Percentiles rank a stretch among this genome's conserved stretches.
phyloP scores from a whole-genome alignment of 2,797 vertebrate species.

The Coregonus suidteri region DNA sequence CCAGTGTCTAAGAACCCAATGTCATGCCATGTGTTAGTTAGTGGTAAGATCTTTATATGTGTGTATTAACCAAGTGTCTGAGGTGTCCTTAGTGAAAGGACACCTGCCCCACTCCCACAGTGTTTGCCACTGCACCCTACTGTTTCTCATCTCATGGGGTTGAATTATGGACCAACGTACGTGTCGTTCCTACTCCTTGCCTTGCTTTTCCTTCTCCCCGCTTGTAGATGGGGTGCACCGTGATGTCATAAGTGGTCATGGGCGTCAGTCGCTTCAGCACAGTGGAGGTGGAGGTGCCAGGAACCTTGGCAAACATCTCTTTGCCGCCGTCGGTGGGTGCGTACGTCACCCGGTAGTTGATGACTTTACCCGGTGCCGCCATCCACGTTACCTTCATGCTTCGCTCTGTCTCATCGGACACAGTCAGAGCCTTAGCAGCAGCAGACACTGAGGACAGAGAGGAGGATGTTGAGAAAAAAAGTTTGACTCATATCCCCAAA shows the following conservation, averaged over 20 bases:
- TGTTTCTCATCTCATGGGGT: constrained; percentile 67
- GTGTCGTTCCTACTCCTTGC: constrained; percentile 96
- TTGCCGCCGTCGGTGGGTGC: constrained; percentile 75
- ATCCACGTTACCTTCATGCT: constrained; percentile 87
- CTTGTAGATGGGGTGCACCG: constrained; percentile 87
- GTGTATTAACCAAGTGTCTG: too few relatives aligned
- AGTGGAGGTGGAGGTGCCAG: constrained; percentile 59
- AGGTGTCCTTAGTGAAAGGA: too few relatives aligned
- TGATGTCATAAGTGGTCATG: constrained; percentile 84
- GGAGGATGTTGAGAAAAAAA: background rate
- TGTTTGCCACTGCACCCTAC: constrained; percentile 26
- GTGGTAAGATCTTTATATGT: constrained; percentile 20
- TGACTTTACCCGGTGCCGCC: constrained; percentile 85
- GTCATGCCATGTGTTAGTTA: constrained; percentile 49
- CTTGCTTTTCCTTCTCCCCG: constrained; percentile 91
- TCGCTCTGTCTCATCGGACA: constrained; percentile 87
- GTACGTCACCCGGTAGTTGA: constrained; percentile 85
- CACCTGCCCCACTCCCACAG: constrained; percentile 17
- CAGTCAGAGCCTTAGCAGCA: constrained; percentile 74
- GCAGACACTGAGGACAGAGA: constrained; percentile 76
- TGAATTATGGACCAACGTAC: constrained; percentile 82
- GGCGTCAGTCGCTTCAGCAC: constrained; percentile 85
- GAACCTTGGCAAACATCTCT: constrained; percentile 80
- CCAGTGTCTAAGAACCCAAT: constrained; percentile 37
- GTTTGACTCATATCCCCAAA: too few relatives aligned